Base-by-base conservation (phyloP, 2,113 vertebrate genomes). In the Glaucomys volans region DNA sequence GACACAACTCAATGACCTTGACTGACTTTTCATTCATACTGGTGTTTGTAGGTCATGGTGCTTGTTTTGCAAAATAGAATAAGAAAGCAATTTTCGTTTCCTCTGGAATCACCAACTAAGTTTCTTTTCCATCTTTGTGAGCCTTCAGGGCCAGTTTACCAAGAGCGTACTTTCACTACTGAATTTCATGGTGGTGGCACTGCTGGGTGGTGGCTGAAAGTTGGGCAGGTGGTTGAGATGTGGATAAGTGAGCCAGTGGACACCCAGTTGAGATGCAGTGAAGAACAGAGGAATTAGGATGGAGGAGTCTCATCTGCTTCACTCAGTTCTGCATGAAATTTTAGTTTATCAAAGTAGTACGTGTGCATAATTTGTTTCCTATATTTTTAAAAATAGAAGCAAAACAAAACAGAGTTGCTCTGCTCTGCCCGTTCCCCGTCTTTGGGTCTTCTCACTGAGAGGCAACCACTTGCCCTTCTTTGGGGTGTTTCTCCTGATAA, bases 1-100 rank as follows among this genome's bases (percentile, higher is more conserved):
- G 32, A 81, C 57, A 87, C 64, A 85, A 7, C 80, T 92, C 64
- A 80, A 82, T 54, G 17, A 42, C 40, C 32, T 75, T 44, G 67
- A 86, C 30, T 82, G 67, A 32, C 37, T 85, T 81, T 69, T 75
- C 30, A 17, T 26, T 40, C 40, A 69, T 12, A 5, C 26, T 81
- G 18, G 28, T 82, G 50, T 35, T 86, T 87, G 81, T 26, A 76
- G 86, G 50, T 81, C 52, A 26, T 5, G 62, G 32, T 37, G 4
- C 11, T n/a, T n/a, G n/a, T n/a, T 8, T 40, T 72, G 44, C 11
- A 66, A 66, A 66, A 47, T 57, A 57, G 77, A 79, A 71, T 9
- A 26, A 69, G 12, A 24, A 72, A 91, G 66, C 44, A 26, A 22
- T 64, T 44, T 64, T 72, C 54, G 62, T 72, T 66, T 57, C 4